phyloP scores from a whole-genome alignment of 1,140 invertebrate species.

The Drosophila dunni region DNA sequence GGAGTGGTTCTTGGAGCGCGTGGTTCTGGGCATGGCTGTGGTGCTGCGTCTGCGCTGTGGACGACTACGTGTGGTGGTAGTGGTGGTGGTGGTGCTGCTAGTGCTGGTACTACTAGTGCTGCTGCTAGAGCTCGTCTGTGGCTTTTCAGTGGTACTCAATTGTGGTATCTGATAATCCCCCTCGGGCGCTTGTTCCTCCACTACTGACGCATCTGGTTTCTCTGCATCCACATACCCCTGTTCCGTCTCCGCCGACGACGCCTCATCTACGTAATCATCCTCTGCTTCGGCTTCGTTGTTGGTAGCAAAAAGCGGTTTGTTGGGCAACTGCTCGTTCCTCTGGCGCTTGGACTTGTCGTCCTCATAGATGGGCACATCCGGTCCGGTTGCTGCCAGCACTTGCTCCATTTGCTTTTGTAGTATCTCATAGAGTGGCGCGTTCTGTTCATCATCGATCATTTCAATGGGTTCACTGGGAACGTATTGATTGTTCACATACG shows the following conservation, averaged over 20 bases:
- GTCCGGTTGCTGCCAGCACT: constrained; percentile 59
- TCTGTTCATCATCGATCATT: constrained; percentile 59
- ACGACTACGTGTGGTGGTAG: constrained; percentile 33
- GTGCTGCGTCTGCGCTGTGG: constrained; percentile 44
- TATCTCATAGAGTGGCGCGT: constrained; percentile 72
- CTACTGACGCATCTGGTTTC: constrained; percentile 54
- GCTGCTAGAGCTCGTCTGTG: neutral
- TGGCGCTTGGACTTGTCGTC: constrained; percentile 47
- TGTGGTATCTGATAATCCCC: constrained; percentile 41
- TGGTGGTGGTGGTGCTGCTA: constrained; percentile 23
- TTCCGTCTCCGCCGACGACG: constrained; percentile 21
- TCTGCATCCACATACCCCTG: constrained; percentile 44
- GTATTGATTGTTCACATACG: constrained; percentile 80
- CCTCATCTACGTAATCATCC: constrained; percentile 66
- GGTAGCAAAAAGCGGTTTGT: constrained; percentile 55
- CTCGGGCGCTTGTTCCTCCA: constrained; percentile 43
- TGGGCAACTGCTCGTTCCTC: constrained; percentile 46
- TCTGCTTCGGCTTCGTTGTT: constrained; percentile 42
- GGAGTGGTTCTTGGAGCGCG: constrained; percentile 20
- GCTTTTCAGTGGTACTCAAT: neutral
- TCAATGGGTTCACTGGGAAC: constrained; percentile 63
- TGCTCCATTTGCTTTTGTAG: constrained; percentile 81
- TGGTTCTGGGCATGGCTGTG: constrained; percentile 51
- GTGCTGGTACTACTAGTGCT: constrained; percentile 8
- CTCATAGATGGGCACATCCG: constrained; percentile 65